A percentile compares a stretch with the other conserved stretches of the same genome.
These are phyloP conservation scores for Cossypha dichroa DNA, from an alignment of 2,797 vertebrate genomes.

Conservation along the genomic window DNA sequence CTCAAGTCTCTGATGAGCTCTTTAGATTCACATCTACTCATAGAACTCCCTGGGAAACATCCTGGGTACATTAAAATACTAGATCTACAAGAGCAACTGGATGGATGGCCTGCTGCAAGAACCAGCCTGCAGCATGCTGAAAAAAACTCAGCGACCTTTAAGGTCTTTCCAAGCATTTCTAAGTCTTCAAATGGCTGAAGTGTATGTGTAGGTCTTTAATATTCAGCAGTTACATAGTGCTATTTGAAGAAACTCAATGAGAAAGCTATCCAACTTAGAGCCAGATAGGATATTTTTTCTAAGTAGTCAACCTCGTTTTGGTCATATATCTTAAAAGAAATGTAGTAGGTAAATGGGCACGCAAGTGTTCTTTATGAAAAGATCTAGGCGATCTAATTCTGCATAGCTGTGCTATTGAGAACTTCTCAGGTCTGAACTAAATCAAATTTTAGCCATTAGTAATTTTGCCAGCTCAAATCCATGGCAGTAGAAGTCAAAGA, in stretches of 20 bases:
- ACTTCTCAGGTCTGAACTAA: background rate
- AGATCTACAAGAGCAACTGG: background rate
- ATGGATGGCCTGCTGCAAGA: background rate
- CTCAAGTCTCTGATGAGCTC: background rate
- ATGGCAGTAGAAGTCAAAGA: background rate
- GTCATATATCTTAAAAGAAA: background rate
- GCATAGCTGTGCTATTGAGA: background rate
- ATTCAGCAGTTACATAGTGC: background rate
- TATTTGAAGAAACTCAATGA: background rate
- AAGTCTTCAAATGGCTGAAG: background rate
- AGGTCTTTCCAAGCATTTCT: background rate
- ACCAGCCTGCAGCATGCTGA: background rate
- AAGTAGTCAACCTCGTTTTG: background rate
- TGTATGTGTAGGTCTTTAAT: background rate
- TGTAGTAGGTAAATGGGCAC: background rate
- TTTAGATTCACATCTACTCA: background rate
- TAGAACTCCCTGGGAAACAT: background rate
- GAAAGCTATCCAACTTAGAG: background rate
- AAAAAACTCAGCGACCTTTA: background rate
- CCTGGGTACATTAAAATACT: background rate
- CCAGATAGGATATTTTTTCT: background rate
- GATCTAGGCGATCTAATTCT: background rate
- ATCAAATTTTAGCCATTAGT: background rate
- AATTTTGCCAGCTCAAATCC: background rate
- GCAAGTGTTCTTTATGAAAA: background rate